Conservation (phyloP, 2,797 vertebrate species). For the Sylvia borin region DNA sequence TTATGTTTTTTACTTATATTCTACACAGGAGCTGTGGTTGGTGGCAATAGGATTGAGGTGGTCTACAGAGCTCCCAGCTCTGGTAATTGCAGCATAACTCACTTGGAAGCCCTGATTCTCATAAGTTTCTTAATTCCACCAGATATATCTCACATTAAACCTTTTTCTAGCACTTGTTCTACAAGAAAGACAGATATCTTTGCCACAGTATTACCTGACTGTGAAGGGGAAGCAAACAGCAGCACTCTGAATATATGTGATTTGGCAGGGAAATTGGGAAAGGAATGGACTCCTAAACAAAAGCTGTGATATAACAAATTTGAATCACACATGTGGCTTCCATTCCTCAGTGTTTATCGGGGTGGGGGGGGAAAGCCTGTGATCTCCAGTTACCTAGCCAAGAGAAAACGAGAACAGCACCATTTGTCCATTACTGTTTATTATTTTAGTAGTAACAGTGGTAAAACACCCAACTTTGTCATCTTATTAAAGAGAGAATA, state of each 20-base stretch:
- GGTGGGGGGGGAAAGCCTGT: accelerated
- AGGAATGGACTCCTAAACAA: not conserved
- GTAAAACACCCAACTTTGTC: not conserved
- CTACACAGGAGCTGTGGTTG: accelerated
- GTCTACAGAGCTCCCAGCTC: not conserved
- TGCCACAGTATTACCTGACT: not conserved
- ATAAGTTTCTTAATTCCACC: not conserved
- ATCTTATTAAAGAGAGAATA: not conserved
- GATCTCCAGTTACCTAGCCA: slow-evolving; percentile 16
- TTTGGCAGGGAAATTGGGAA: not conserved
- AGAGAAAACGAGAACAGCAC: not conserved
- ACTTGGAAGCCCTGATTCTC: not conserved
- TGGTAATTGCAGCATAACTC: not conserved
- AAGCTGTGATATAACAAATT: not conserved
- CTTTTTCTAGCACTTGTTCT: not conserved
- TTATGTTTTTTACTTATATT: not conserved
- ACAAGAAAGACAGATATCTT: not conserved
- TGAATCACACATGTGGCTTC: not conserved
- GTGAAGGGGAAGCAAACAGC: not conserved
- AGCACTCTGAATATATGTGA: not conserved
- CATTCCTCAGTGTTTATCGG: not conserved
- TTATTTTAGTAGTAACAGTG: not conserved
- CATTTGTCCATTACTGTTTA: not conserved
- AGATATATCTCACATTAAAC: not conserved
- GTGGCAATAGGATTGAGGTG: not conserved